Base-by-base conservation (phyloP, 2,888 invertebrate species). In the Criorhina ranunculi region DNA sequence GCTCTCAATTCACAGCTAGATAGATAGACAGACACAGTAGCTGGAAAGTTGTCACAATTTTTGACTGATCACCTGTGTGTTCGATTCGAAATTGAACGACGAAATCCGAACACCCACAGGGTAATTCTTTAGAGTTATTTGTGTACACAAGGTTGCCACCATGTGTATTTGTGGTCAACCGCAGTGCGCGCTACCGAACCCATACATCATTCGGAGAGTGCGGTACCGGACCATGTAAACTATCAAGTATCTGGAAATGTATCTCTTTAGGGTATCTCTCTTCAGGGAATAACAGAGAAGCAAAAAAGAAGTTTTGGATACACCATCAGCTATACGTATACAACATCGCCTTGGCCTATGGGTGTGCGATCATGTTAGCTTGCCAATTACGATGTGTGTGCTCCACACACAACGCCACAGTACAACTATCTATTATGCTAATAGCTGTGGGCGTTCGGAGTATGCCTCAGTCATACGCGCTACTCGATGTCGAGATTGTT, bases 61-160 rank as follows among this genome's bases (percentile, higher is more conserved):
- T 89, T 89, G 90, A 89, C 87, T 90, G 90, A 90, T 89, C 89
- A 89, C 88, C 90, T 87, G 83, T 88, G 83, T 88, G 72, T 86
- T 79, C 73, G 59, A 79, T 79, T 75, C 64, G 69, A 33, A 79
- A 66, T 59, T 78, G 70, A 72, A 69, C 46, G 44, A 57, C 75
- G 31, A 29, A 46, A 60, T 24, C 24, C 24, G 66, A 37, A 66
- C 80, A 77, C 80, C 85, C 85, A 85, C 80, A 70, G 85, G 80
- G 73, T 49, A 70, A 80, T 76, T 79, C 64, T 75, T 75, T 62
- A 1, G 64, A 62, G 73, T 62, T 79, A 49, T 69, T 83, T 79
- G 79, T 81, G 70, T 81, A 75, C 69, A 81, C 75, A 69, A 69
- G 62, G 55, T 40, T 29, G 37, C 35, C 66, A 42, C 24, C 24